phyloP scores from a whole-genome alignment of 2,888 invertebrate species.

The Drosophila planitibia region DNA sequence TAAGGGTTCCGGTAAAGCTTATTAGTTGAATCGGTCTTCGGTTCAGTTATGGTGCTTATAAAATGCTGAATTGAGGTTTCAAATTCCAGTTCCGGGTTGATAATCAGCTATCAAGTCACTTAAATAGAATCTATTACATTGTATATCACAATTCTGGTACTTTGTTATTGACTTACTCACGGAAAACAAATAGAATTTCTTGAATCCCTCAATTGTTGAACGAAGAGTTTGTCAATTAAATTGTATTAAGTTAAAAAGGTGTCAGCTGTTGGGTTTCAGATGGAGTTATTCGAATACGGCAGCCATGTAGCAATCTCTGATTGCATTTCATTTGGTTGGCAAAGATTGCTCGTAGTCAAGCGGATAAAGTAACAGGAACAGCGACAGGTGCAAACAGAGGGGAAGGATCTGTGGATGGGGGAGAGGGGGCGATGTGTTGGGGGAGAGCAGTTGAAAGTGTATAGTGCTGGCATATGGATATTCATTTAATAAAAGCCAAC shows the following conservation, averaged over 20 bases:
- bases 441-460: not conserved
- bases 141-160: not conserved
- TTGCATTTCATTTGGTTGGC: slow-evolving; percentile 58
- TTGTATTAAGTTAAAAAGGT: not conserved
- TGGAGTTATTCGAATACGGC: slow-evolving; percentile 37
- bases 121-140: not conserved
- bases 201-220: not conserved
- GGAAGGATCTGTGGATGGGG: not conserved
- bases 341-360: slow-evolving; percentile 35
- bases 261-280: slow-evolving; percentile 9
- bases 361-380: slow-evolving; percentile 11
- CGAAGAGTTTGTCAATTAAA: not conserved
- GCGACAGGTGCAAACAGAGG: slow-evolving; percentile 3
- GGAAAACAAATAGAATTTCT: not conserved
- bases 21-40: not conserved
- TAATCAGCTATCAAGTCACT: not conserved
- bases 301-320: slow-evolving; percentile 49
- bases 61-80: not conserved
- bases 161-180: not conserved
- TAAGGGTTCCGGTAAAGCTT: not conserved
- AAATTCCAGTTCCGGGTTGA: not conserved
- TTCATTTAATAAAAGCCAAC: slow-evolving; percentile 78
- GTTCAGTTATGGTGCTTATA: not conserved
- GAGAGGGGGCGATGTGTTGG: not conserved
- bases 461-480: slow-evolving; percentile 51